Evolutionary conservation across 2,797 vertebrate species (phyloP), one percentile per base, ranked within the genome.

Genomic region (Sylvia borin): DNA sequence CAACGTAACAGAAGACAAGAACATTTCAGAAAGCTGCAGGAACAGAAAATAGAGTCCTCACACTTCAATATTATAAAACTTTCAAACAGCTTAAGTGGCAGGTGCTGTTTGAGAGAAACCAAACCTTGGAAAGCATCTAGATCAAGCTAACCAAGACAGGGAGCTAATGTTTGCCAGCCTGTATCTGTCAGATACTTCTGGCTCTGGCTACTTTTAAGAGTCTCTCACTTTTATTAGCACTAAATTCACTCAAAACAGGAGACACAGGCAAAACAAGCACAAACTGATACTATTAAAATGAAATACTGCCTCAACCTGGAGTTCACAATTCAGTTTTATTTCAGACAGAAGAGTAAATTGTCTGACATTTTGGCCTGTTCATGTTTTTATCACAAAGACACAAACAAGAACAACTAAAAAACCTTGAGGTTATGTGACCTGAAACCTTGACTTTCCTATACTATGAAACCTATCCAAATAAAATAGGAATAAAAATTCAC

Each of bases 241-340:
- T 97, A 95, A 95, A 95, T 92, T 92, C 78, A 91, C 86, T 80
- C 86, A 90, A 81, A 96, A 47, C 55, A 92, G 68, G 61, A 85
- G 88, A 93, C 47, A 50, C 0, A 3, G 47, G 58, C 57, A 92
- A 91, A 95, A 76, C 54, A 93, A 94, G 88, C 61, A 88, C 24
- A 22, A 83, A 40, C 60, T 68, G 86, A 92, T 55, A 60, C 95
- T 81, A 94, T 92, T 95, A 96, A 96, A 93, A 92, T 88, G 78
- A 95, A 96, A 89, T 58, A 94, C 26, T 91, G 84, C 74, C 74
- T 95, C 86, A 92, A 29, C 78, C 34, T 73, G 40, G 75, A 96
- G 84, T 88, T 87, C 91, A 95, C 95, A 93, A 84, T 29, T 96
- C 92, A 73, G 78, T 79, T 95, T 96, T 94, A 96, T 88, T 92